Conservation (phyloP, 2,888 invertebrate species). For the Eupelmus urozonus region DNA sequence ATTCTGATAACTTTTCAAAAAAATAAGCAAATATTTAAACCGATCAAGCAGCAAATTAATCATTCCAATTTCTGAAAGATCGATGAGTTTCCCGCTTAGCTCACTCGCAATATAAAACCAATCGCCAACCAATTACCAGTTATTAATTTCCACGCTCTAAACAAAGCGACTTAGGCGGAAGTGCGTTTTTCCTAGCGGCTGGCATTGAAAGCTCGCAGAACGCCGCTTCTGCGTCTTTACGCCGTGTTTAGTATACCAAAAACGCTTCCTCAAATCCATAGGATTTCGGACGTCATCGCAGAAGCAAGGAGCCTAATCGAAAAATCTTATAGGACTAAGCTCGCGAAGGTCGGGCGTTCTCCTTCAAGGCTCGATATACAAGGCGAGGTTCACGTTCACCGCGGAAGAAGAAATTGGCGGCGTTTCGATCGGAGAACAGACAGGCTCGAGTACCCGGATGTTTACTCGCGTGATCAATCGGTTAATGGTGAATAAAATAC, state of each 20-base stretch:
- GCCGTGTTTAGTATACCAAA: neutral
- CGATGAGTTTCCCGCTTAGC: too few species aligned
- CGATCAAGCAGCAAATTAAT: too few species aligned
- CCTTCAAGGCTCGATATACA: constrained; percentile 4
- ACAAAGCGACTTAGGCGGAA: neutral
- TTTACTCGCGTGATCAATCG: neutral
- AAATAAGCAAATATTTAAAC: too few species aligned
- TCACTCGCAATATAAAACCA: too few species aligned
- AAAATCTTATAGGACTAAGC: neutral
- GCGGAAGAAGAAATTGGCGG: neutral
- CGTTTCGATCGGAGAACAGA: neutral
- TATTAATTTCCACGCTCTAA: neutral
- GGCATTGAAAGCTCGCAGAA: neutral
- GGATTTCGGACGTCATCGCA: neutral
- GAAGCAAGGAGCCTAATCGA: constrained; percentile 10
- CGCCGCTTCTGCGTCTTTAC: neutral
- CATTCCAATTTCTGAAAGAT: too few species aligned
- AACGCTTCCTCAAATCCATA: neutral
- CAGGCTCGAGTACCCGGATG: neutral
- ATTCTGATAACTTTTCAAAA: too few species aligned
- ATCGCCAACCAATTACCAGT: neutral
- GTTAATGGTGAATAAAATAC: neutral
- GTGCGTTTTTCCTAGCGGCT: neutral
- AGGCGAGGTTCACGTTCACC: neutral
- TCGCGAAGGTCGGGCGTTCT: constrained; percentile 7